Percentiles rank a stretch among this genome's conserved stretches.
These are phyloP conservation scores for Iphiclides podalirius DNA, from an alignment of 2,888 invertebrate genomes.

Conservation along the genomic window DNA sequence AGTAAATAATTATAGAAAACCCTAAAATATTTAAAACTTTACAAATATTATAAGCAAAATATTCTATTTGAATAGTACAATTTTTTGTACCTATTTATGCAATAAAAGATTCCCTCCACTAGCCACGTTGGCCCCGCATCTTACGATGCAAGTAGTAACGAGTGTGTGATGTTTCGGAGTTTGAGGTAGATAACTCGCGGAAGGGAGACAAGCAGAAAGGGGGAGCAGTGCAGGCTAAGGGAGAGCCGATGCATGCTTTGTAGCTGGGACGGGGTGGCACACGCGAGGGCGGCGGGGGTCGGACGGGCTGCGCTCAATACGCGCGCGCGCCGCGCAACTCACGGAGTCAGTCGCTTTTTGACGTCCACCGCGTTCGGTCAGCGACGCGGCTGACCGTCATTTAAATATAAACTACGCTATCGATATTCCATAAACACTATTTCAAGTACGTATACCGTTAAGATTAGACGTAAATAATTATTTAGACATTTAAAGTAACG, in stretches of 20 bases:
- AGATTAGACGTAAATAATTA: slow-evolving; percentile 18
- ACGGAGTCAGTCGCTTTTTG: slow-evolving; percentile 65
- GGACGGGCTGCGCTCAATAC: slow-evolving; percentile 70
- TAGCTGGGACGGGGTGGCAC: slow-evolving; percentile 50
- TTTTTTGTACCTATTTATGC: no score
- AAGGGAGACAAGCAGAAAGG: slow-evolving; percentile 28
- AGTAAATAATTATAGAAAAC: no score
- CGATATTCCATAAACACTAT: slow-evolving; percentile 52
- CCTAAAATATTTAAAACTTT: no score
- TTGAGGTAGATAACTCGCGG: slow-evolving; percentile 18
- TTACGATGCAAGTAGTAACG: slow-evolving; percentile 22
- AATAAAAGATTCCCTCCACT: no score
- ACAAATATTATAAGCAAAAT: no score
- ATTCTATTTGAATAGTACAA: no score
- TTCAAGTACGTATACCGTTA: slow-evolving; percentile 56
- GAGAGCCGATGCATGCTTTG: slow-evolving; percentile 28
- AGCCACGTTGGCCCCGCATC: slow-evolving; percentile 8
- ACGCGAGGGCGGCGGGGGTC: slow-evolving; percentile 56
- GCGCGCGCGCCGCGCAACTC: slow-evolving; percentile 68
- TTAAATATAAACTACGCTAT: slow-evolving; percentile 63
- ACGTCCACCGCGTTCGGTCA: slow-evolving; percentile 48
- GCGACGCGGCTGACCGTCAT: slow-evolving; percentile 42
- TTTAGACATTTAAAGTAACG: slow-evolving; percentile 8
- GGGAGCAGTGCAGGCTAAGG: slow-evolving; percentile 31
- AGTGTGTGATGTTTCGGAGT: slow-evolving; percentile 20